Conservation (phyloP, 2,888 invertebrate genomes). For the Pollenia labialis region DNA sequence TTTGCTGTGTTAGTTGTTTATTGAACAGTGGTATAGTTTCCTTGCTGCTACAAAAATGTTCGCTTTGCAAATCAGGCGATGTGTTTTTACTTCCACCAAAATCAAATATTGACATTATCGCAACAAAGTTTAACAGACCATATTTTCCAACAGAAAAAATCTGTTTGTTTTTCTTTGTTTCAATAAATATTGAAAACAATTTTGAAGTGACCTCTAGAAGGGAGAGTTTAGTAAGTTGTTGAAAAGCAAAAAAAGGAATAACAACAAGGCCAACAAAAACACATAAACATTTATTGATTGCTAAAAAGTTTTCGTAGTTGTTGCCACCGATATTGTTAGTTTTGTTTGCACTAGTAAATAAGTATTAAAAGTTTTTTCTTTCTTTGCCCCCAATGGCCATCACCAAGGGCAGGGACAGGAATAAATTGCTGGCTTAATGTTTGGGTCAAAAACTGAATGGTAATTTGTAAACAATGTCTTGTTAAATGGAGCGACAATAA, state of each 20-base stretch:
- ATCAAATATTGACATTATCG: constrained; percentile 71
- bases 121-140: constrained; percentile 65
- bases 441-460: constrained; percentile 67
- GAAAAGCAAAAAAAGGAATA: constrained; percentile 17
- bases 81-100: constrained; percentile 22
- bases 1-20: too few species aligned
- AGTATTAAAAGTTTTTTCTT: constrained; percentile 36
- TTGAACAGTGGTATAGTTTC: not conserved
- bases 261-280: constrained; percentile 20
- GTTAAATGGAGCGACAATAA: constrained; percentile 76
- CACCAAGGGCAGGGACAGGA: constrained; percentile 58
- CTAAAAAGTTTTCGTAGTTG: constrained; percentile 51
- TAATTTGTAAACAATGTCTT: constrained; percentile 76
- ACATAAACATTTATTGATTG: constrained; percentile 68
- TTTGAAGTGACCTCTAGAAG: constrained; percentile 65
- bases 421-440: constrained; percentile 67
- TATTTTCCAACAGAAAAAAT: constrained; percentile 47
- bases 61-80: not conserved
- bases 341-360: constrained; percentile 61
- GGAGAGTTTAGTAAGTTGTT: constrained; percentile 57
- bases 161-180: constrained; percentile 26
- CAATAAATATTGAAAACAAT: constrained; percentile 59
- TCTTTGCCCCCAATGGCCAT: constrained; percentile 56
- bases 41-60: not conserved
- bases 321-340: constrained; percentile 46